Base-by-base conservation (phyloP, 1,140 invertebrate species). In the Drosophila persimilis region DNA sequence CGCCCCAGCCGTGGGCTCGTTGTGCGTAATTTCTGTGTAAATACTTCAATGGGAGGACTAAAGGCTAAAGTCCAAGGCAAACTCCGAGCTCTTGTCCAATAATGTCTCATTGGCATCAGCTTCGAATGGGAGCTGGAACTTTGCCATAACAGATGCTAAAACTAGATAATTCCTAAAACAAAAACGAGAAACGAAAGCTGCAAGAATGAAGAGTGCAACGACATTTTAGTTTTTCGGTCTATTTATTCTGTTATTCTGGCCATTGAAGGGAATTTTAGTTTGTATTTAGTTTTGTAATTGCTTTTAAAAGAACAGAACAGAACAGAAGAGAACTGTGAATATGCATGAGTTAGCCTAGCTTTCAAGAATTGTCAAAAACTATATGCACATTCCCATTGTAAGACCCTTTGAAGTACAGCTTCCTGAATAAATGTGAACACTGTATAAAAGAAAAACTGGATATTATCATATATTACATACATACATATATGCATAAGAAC, bases 1-100 rank as follows among this genome's bases (percentile, higher is more conserved):
- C 31, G 50, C 24, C 50, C 66, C 58, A 17, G 15, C 20, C 29
- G 7, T 44, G 43, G 35, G 41, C 44, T 62, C 70, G 57, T 71
- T 80, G 61, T 77, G 64, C 55, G 62, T 74, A 67, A 71, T 70
- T 78, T 81, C 59, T 62, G 55, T 88, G 81, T 85, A 85, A 85
- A 86, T 88, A 85, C 58, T 79, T 74, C 44, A 80, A 69, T 71
- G 45, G 51, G 58, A 73, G 44, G 29, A 45, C 20, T 20, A 20
- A 20, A 20, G 3, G 5, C 51, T 46, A 66, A 63, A 80, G 41
- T 55, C 60, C 56, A 55, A 64, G 67, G 58, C 61, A 74, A 84
- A 80, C 60, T 73, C 70, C 44, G 26, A 62, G 61, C 54, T 63
- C 73, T 50, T 64, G 60, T 76, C 73, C 63, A 80, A 66, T 55